Conservation (phyloP, 2,888 invertebrate species). For the Stictocephala bisonia region DNA sequence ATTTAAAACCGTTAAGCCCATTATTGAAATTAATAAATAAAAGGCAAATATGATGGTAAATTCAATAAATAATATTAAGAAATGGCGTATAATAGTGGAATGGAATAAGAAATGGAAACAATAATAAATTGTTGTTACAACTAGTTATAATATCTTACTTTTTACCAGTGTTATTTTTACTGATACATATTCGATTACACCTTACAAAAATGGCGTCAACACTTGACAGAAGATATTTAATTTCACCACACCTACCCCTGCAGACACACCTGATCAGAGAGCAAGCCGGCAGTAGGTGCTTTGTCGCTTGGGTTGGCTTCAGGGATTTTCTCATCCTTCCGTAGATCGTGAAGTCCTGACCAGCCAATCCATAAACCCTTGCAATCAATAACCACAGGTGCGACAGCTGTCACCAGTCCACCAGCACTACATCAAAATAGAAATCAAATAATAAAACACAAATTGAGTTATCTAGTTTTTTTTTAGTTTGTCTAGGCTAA, state of each 20-base stretch:
- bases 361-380: slow-evolving; percentile 66
- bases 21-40: no score
- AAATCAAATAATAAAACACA: no score
- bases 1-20: no score
- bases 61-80: no score
- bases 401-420: slow-evolving; percentile 65
- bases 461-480: no score
- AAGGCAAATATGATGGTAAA: no score
- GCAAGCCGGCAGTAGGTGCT: slow-evolving; percentile 63
- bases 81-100: no score
- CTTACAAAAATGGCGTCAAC: neutral
- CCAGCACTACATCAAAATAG: slow-evolving; percentile 62
- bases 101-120: no score
- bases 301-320: slow-evolving; percentile 63
- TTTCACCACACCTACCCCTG: no score
- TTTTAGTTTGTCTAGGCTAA: neutral
- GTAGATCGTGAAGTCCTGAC: slow-evolving; percentile 63
- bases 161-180: no score
- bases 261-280: slow-evolving; percentile 63
- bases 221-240: neutral
- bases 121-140: no score
- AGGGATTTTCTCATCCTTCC: slow-evolving; percentile 62
- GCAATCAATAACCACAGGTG: slow-evolving; percentile 64
- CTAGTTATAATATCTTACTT: no score
- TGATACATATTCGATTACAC: neutral